phyloP scores from a whole-genome alignment of 1,140 invertebrate genomes.

The Conopomorpha cramerella region DNA sequence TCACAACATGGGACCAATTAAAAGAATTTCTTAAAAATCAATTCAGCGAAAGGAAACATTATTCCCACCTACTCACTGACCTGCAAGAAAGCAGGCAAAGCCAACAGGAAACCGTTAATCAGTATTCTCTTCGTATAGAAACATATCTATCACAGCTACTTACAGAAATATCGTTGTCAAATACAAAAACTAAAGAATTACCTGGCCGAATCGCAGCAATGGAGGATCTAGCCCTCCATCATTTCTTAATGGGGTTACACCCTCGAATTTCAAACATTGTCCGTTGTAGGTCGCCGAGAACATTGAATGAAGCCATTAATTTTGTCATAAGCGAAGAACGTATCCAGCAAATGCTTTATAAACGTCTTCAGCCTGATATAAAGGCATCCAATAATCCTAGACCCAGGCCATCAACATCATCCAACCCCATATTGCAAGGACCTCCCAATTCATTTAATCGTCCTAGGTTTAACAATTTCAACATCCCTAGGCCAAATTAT shows the following conservation, averaged over 20 bases:
- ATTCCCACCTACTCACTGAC: slow-evolving; percentile 8
- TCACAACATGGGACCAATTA: slow-evolving; percentile 8
- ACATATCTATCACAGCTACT: slow-evolving; percentile 11
- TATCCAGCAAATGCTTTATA: too few species aligned
- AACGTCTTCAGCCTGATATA: too few species aligned
- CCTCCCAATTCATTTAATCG: too few species aligned
- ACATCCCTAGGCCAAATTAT: too few species aligned
- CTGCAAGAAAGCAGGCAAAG: slow-evolving; percentile 9
- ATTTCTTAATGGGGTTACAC: slow-evolving; percentile 11
- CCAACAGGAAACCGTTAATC: slow-evolving; percentile 6
- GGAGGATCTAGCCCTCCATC: slow-evolving; percentile 13
- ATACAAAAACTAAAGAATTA: slow-evolving; percentile 7
- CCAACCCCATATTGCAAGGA: too few species aligned
- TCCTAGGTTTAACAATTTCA: too few species aligned
- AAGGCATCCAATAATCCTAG: too few species aligned
- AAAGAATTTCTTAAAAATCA: slow-evolving; percentile 8
- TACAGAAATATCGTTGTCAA: slow-evolving; percentile 9
- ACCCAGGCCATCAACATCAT: too few species aligned
- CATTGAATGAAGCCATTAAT: too few species aligned
- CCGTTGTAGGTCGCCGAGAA: too few species aligned
- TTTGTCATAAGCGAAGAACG: too few species aligned
- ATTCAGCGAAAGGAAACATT: slow-evolving; percentile 11
- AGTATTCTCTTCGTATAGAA: slow-evolving; percentile 9
- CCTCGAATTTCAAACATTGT: slow-evolving; percentile 12
- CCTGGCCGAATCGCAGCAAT: slow-evolving; percentile 11